A percentile compares a stretch with the other conserved stretches of the same genome.
Conservation (phyloP, 2,113 vertebrate genomes). For the Cinclus mexicanus region DNA sequence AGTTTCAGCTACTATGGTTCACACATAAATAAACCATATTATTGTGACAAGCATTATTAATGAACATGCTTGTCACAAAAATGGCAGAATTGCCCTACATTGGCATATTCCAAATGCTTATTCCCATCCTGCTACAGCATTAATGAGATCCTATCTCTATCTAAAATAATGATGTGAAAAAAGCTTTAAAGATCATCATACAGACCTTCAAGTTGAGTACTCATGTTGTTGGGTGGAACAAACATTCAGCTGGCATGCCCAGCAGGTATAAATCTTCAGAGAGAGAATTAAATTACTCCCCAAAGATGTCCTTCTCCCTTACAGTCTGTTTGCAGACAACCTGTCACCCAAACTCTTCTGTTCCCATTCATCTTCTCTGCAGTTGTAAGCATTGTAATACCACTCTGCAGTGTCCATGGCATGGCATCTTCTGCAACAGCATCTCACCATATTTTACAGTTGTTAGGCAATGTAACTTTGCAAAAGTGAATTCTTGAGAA, state of each 20-base stretch:
- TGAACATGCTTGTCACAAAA: not conserved
- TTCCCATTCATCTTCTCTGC: not conserved
- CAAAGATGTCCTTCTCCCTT: not conserved
- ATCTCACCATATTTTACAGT: not conserved
- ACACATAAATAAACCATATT: not conserved
- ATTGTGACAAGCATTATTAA: not conserved
- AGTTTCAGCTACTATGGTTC: not conserved
- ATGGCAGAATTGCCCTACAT: not conserved
- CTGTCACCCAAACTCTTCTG: not conserved
- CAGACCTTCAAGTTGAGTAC: not conserved
- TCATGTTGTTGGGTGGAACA: not conserved
- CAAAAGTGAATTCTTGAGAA: not conserved
- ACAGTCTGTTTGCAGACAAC: not conserved
- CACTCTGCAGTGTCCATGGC: not conserved
- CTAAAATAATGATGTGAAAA: not conserved
- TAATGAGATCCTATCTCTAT: not conserved
- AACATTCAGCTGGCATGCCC: not conserved
- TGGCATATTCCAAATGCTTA: not conserved
- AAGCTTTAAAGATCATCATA: not conserved
- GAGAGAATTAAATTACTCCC: not conserved
- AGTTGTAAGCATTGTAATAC: not conserved
- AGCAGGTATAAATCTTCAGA: not conserved
- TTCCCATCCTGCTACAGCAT: not conserved
- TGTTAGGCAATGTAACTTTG: not conserved
- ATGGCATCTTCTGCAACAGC: not conserved